Percentiles rank a stretch among this genome's conserved stretches.
These are phyloP conservation scores for Micronycteris hirsuta DNA, from an alignment of 2,113 vertebrate genomes.

Conservation along the genomic window DNA sequence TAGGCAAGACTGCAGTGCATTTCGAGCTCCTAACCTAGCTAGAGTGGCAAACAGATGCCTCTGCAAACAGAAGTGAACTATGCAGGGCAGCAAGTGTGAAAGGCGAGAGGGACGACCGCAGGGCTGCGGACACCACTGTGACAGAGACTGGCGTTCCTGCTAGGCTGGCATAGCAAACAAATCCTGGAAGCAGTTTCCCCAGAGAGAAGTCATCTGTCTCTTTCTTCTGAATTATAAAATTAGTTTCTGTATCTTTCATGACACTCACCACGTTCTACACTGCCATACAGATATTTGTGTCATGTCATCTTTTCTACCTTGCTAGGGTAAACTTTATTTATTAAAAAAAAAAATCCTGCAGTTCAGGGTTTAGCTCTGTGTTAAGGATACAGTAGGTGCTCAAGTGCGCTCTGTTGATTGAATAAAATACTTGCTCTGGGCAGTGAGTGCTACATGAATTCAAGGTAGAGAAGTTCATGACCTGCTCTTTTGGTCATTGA, in stretches of 20 bases:
- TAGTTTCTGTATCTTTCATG: conserved; percentile 40
- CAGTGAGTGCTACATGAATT: background rate
- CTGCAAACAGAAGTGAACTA: background rate
- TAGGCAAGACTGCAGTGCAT: background rate
- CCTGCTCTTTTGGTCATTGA: background rate
- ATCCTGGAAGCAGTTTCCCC: background rate
- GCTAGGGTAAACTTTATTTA: conserved; percentile 44
- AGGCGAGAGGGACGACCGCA: background rate
- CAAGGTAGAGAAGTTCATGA: background rate
- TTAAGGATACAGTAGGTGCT: background rate
- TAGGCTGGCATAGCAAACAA: background rate
- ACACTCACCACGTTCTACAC: conserved; percentile 22
- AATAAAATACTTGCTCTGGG: background rate
- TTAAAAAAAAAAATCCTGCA: background rate
- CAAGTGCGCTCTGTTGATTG: background rate
- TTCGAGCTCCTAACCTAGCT: background rate
- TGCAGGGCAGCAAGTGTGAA: background rate
- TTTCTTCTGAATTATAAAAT: conserved; percentile 35
- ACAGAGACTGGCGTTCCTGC: background rate
- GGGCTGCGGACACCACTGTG: background rate
- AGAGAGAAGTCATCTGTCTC: conserved; percentile 20
- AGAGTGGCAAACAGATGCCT: background rate
- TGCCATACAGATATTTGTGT: conserved; percentile 37
- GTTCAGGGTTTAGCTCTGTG: background rate
- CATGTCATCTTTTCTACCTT: conserved; percentile 31